Evolutionary conservation across 2,888 invertebrate species (phyloP).

Genomic region (Octodonta nipae): DNA sequence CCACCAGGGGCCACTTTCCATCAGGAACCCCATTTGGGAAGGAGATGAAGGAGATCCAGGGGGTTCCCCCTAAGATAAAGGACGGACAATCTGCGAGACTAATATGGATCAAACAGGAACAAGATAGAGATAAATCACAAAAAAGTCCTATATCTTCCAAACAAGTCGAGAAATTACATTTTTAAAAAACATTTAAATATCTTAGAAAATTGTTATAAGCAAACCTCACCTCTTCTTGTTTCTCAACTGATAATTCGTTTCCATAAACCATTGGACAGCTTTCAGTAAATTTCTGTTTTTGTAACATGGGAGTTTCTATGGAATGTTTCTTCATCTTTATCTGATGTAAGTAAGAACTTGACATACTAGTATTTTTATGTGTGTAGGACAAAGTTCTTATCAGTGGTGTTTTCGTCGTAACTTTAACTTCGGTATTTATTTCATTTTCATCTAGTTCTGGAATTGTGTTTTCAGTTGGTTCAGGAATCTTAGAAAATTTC

Average conservation of each 20-base stretch:
- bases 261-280: slow-evolving; percentile 84
- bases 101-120: too few relatives aligned
- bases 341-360: slow-evolving; percentile 59
- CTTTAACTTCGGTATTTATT: slow-evolving; percentile 3
- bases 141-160: too few relatives aligned
- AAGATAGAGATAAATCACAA: neutral
- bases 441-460: slow-evolving; percentile 5
- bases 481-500: slow-evolving; percentile 50
- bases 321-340: slow-evolving; percentile 63
- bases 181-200: too few relatives aligned
- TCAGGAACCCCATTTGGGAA: too few relatives aligned
- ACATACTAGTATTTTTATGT: slow-evolving; percentile 17
- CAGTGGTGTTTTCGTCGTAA: slow-evolving; percentile 12
- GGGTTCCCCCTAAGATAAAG: too few relatives aligned
- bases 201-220: neutral
- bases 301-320: slow-evolving; percentile 66
- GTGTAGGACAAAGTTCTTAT: slow-evolving; percentile 4
- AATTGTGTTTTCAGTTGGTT: slow-evolving; percentile 20
- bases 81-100: too few relatives aligned
- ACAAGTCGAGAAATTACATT: too few relatives aligned
- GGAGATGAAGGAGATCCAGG: too few relatives aligned
- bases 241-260: slow-evolving; percentile 3
- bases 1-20: too few relatives aligned
- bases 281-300: slow-evolving; percentile 66
- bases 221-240: neutral